phyloP scores from a whole-genome alignment of 1,140 invertebrate species.

The Anastrepha ludens region DNA sequence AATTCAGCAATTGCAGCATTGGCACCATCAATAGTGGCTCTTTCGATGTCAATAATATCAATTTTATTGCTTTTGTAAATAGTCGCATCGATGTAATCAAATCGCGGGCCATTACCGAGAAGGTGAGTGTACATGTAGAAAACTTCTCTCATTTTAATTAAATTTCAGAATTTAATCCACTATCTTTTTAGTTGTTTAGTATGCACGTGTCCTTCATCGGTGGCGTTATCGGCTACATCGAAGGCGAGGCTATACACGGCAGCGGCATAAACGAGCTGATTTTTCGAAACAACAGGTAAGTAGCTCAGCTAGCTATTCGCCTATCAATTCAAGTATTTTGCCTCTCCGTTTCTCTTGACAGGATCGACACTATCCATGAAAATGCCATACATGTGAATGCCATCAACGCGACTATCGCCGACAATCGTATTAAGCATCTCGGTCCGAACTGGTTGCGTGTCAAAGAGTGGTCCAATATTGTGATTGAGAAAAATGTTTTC shows the following conservation, averaged over 20 bases:
- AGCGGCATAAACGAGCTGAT: slow-evolving; percentile 67
- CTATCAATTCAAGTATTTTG: not conserved
- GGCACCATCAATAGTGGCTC: slow-evolving; percentile 60
- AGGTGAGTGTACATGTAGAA: slow-evolving; percentile 53
- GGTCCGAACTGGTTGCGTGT: slow-evolving; percentile 65
- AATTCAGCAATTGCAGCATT: slow-evolving; percentile 63
- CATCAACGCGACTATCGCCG: slow-evolving; percentile 59
- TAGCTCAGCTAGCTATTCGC: not conserved
- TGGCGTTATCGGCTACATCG: slow-evolving; percentile 67
- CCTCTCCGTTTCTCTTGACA: slow-evolving; percentile 54
- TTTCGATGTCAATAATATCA: slow-evolving; percentile 69
- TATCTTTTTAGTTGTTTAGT: slow-evolving; percentile 61
- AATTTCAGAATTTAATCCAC: not conserved
- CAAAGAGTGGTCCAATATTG: slow-evolving; percentile 60
- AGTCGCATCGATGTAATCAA: slow-evolving; percentile 65
- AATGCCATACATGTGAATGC: slow-evolving; percentile 63
- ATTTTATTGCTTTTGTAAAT: slow-evolving; percentile 62
- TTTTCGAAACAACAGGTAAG: slow-evolving; percentile 66
- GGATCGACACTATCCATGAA: slow-evolving; percentile 65
- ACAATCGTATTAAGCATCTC: slow-evolving; percentile 62
- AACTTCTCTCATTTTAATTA: no score
- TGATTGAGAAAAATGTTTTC: slow-evolving; percentile 66
- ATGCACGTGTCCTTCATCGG: slow-evolving; percentile 65
- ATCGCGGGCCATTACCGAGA: slow-evolving; percentile 64
- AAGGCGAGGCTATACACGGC: slow-evolving; percentile 67